A percentile compares a stretch with the other conserved stretches of the same genome.
Conservation (phyloP, 1,140 invertebrate genomes). For the Apis mellifera region DNA sequence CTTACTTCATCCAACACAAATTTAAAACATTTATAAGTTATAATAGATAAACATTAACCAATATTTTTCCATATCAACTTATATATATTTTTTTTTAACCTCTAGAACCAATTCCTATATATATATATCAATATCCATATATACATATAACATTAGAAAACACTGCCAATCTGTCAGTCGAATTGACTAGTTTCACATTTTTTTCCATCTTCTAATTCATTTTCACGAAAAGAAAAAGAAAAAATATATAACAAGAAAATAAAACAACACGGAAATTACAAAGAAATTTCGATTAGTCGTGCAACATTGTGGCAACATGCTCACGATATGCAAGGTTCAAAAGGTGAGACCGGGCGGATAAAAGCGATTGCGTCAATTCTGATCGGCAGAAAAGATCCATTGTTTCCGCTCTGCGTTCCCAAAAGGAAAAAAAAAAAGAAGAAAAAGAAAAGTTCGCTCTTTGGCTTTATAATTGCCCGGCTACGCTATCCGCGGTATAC, state of each 20-base stretch:
- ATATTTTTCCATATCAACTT: no score
- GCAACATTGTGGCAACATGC: conserved; percentile 1
- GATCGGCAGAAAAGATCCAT: conserved; percentile 26
- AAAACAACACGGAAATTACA: conserved; percentile 17
- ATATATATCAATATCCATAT: no score
- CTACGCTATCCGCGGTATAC: conserved; percentile 7
- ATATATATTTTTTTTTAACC: no score
- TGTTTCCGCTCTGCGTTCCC: conserved; percentile 38
- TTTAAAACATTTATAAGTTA: no score
- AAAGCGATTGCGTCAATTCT: conserved; percentile 33
- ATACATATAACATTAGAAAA: no score
- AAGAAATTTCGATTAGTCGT: conserved; percentile 49
- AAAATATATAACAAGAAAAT: neutral
- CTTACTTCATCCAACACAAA: no score
- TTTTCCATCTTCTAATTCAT: no score
- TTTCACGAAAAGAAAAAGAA: neutral
- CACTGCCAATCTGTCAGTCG: no score
- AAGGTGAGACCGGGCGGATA: conserved; percentile 35
- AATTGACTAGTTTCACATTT: no score
- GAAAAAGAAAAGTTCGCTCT: conserved; percentile 18
- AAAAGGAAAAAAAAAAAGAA: conserved; percentile 15
- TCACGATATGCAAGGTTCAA: conserved; percentile 20
- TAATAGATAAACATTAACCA: no score
- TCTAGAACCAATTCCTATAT: no score
- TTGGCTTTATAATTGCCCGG: conserved; percentile 35